A percentile compares a stretch with the other conserved stretches of the same genome.
Evolutionary conservation across 2,113 vertebrate species (phyloP).

Genomic region (Dicaeum eximium): DNA sequence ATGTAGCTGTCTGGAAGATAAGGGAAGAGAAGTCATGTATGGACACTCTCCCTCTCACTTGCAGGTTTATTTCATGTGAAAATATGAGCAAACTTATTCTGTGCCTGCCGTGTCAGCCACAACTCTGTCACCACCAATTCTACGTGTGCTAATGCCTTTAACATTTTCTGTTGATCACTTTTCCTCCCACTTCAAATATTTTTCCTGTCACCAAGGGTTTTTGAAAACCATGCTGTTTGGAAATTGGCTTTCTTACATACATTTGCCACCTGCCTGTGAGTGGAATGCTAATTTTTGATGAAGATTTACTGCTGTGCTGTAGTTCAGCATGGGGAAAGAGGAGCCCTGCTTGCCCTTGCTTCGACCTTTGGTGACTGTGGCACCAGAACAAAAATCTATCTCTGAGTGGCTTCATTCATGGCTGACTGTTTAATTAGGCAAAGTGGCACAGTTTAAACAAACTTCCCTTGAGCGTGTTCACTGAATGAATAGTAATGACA

Average conservation of each 20-base stretch:
- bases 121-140: not conserved
- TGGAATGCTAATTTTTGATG: not conserved
- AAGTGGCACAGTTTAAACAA: not conserved
- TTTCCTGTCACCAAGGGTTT: not conserved
- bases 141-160: not conserved
- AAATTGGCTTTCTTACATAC: not conserved
- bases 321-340: not conserved
- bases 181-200: not conserved
- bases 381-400: not conserved
- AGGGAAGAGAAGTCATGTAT: not conserved
- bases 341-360: not conserved
- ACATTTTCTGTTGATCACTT: not conserved
- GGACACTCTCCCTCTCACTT: not conserved
- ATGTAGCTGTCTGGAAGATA: not conserved
- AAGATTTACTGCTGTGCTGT: not conserved
- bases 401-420: constrained; percentile 9
- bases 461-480: not conserved
- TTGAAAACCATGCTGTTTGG: not conserved
- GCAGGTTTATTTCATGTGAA: not conserved
- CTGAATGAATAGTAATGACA: not conserved
- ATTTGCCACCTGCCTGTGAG: not conserved
- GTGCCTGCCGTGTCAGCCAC: not conserved
- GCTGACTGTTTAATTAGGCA: constrained; percentile 1
- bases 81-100: not conserved
- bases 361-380: not conserved